Evolutionary conservation across 2,888 invertebrate species (phyloP).

Genomic region (Archips xylosteana): DNA sequence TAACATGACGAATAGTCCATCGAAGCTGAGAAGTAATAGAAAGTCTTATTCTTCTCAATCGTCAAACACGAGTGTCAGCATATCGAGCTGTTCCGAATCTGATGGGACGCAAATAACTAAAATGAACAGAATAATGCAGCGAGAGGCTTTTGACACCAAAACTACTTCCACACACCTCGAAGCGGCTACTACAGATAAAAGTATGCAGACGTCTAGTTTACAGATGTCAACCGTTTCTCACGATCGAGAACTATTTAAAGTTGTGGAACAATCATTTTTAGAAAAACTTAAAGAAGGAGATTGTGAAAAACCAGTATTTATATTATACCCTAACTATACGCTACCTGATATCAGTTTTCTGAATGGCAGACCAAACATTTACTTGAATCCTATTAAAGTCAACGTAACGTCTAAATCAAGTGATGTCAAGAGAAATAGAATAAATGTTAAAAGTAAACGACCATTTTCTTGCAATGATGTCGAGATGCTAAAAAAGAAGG

Average conservation of each 20-base stretch:
- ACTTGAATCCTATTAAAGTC: conserved; percentile 89
- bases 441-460: conserved; percentile 80
- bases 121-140: conserved; percentile 73
- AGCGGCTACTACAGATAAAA: conserved; percentile 87
- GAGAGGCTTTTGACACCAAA: conserved; percentile 75
- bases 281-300: conserved; percentile 88
- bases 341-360: conserved; percentile 95
- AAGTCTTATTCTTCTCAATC: conserved; percentile 81
- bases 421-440: conserved; percentile 72
- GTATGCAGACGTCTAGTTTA: conserved; percentile 90
- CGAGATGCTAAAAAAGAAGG: conserved; percentile 92
- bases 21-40: conserved; percentile 70
- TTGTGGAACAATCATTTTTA: conserved; percentile 89
- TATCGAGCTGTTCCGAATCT: conserved; percentile 84
- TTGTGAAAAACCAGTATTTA: conserved; percentile 92
- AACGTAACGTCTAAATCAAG: conserved; percentile 72
- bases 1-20: conserved; percentile 83
- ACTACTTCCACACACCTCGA: conserved; percentile 83
- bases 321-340: conserved; percentile 96
- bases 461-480: conserved; percentile 94
- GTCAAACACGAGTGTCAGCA: conserved; percentile 82
- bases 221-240: conserved; percentile 67
- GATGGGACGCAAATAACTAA: conserved; percentile 83
- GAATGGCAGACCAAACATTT: conserved; percentile 87
- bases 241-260: conserved; percentile 83